Conservation (phyloP, 2,888 invertebrate genomes). For the Plagodis dolabraria region DNA sequence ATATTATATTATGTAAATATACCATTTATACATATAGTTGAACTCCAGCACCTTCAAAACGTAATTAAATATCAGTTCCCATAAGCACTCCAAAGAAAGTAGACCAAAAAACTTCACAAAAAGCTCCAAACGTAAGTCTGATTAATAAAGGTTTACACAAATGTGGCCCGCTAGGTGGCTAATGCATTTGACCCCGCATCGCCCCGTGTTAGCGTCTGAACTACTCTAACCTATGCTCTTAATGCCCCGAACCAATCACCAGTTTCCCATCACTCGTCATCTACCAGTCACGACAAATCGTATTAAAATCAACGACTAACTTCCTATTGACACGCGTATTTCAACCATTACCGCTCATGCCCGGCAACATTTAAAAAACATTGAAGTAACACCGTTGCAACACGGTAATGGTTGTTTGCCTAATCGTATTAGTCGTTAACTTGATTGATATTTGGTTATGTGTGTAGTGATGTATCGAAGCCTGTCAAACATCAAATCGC, state of each 20-base stretch:
- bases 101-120: slow-evolving; percentile 40
- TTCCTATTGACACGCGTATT: slow-evolving; percentile 61
- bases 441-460: slow-evolving; percentile 50
- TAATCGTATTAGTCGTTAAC: slow-evolving; percentile 41
- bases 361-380: slow-evolving; percentile 36
- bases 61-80: slow-evolving; percentile 35
- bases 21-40: too few species aligned
- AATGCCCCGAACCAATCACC: slow-evolving; percentile 78
- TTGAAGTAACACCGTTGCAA: slow-evolving; percentile 38
- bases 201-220: slow-evolving; percentile 66
- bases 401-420: slow-evolving; percentile 43
- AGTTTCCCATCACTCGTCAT: slow-evolving; percentile 75
- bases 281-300: slow-evolving; percentile 80
- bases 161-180: slow-evolving; percentile 78
- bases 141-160: slow-evolving; percentile 74
- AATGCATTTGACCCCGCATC: slow-evolving; percentile 80
- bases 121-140: slow-evolving; percentile 49
- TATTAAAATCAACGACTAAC: slow-evolving; percentile 73
- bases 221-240: slow-evolving; percentile 72
- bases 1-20: too few species aligned
- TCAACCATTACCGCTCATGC: slow-evolving; percentile 62
- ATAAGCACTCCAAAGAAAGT: slow-evolving; percentile 38
- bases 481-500: slow-evolving; percentile 68
- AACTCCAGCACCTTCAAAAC: slow-evolving; percentile 1
- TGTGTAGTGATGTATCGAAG: slow-evolving; percentile 70